phyloP scores from a whole-genome alignment of 2,888 invertebrate genomes.

The Teleiodes luculella region DNA sequence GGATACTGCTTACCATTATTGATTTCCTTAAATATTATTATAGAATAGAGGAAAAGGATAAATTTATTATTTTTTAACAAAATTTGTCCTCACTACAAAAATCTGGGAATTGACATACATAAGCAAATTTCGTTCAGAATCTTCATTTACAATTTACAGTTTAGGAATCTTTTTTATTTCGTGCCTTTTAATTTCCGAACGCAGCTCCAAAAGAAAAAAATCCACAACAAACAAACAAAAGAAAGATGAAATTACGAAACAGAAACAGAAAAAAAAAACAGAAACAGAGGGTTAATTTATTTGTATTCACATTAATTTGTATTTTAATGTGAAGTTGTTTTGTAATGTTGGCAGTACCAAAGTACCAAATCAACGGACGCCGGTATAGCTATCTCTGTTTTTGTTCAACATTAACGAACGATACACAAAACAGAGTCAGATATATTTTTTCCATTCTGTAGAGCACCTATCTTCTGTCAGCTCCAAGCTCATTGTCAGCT shows the following conservation, averaged over 20 bases:
- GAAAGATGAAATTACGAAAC: no score
- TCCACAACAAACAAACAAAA: no score
- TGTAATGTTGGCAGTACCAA: slow-evolving; percentile 27
- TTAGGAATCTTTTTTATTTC: neutral
- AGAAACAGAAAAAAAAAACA: no score
- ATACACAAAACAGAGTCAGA: slow-evolving; percentile 22
- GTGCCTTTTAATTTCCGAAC: neutral
- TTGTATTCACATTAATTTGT: no score
- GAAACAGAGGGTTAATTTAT: slow-evolving; percentile 50
- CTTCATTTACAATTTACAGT: neutral
- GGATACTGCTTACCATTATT: slow-evolving; percentile 31
- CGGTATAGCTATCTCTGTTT: slow-evolving; percentile 39
- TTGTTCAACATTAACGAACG: neutral
- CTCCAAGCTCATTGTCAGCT: no score
- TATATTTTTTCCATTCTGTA: slow-evolving; percentile 16
- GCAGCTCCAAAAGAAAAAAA: no score
- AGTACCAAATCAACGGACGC: slow-evolving; percentile 33
- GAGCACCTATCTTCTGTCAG: no score
- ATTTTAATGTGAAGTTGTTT: no score
- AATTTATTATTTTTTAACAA: slow-evolving; percentile 23
- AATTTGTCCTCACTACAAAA: slow-evolving; percentile 19
- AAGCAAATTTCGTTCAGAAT: slow-evolving; percentile 23
- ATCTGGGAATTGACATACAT: slow-evolving; percentile 21
- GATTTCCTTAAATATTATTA: slow-evolving; percentile 7
- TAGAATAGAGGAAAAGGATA: slow-evolving; percentile 29